Base-by-base conservation (phyloP, 2,113 vertebrate genomes). In the Nesogale talazaci region DNA sequence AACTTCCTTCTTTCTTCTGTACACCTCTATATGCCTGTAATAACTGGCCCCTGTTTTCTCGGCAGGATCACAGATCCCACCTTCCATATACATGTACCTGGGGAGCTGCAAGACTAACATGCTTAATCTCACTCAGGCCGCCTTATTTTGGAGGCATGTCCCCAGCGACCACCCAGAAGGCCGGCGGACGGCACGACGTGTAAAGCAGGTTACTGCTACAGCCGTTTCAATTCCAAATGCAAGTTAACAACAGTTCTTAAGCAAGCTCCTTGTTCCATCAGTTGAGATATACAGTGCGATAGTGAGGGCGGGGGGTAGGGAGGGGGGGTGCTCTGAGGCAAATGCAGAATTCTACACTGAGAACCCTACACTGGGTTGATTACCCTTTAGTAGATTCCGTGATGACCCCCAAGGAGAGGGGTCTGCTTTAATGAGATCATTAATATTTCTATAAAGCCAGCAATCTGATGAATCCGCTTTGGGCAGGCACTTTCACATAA, bases 361-460 rank as follows among this genome's bases (percentile, higher is more conserved):
- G 81, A 83, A 92, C 92, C 29, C 2, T 42, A 86, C 31, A 46
- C 27, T 36, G n/a, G 83, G 78, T 56, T 89, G 65, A 74, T 87
- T 72, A 42, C 36, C 84, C 69, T 72, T 88, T n/a, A 11, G 72
- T 65, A 81, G 34, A 57, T 56, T 70, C 46, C 74, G 65, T 3
- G n/a, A 85, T 93, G 87, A 96, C 94, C 93, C 14, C 40, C 57
- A 7, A 85, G 70, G 10, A n/a, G 57, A 89, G 70, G 46, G 79
- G 59, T 59, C 25, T 92, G 29, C 88, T 91, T 92, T 94, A 94
- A 94, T 78, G 89, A 87, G 86, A 82, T 92, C 2, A 0, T 94
- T 96, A 91, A 85, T 92, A 92, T 93, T 94, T 94, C 94, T 83
- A 77, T 80, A 83, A 94, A 96, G 36, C 91, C 42, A 84, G 75